phyloP scores from a whole-genome alignment of 2,797 vertebrate genomes.

The Hoplostethus mediterraneus region DNA sequence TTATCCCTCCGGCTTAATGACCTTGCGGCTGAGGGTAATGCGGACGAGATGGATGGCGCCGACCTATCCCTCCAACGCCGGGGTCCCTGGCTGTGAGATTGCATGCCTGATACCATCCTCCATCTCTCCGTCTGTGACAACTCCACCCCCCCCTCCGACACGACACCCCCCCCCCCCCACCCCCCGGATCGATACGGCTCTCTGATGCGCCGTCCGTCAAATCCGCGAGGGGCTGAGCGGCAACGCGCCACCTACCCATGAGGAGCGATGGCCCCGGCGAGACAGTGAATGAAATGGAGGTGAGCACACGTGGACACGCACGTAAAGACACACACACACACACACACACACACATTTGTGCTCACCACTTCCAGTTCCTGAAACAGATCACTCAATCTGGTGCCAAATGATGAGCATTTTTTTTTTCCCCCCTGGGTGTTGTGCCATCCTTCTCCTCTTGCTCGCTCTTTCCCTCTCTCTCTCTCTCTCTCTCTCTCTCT shows the following conservation, averaged over 20 bases:
- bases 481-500: conserved; percentile 41
- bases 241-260: conserved; percentile 72
- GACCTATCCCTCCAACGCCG: conserved; percentile 75
- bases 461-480: conserved; percentile 10
- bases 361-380: conserved; percentile 54
- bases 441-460: conserved; percentile 60
- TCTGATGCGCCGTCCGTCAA: conserved; percentile 81
- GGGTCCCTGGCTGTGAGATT: conserved; percentile 81
- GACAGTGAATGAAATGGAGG: conserved; percentile 74
- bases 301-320: conserved; percentile 32
- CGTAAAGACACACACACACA: conserved; percentile 17
- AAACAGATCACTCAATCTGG: conserved; percentile 75
- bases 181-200: conserved; percentile 80
- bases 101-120: conserved; percentile 83
- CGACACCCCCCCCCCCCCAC: conserved; percentile 37
- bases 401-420: conserved; percentile 69
- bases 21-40: conserved; percentile 83
- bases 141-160: neutral
- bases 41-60: conserved; percentile 82
- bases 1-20: conserved; percentile 86
- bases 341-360: conserved; percentile 38
- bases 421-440: conserved; percentile 41
- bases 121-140: conserved; percentile 79
- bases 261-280: conserved; percentile 68
- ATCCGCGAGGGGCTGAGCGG: conserved; percentile 66